Conservation (phyloP, 2,113 vertebrate species). For the Dromiciops gliroides region DNA sequence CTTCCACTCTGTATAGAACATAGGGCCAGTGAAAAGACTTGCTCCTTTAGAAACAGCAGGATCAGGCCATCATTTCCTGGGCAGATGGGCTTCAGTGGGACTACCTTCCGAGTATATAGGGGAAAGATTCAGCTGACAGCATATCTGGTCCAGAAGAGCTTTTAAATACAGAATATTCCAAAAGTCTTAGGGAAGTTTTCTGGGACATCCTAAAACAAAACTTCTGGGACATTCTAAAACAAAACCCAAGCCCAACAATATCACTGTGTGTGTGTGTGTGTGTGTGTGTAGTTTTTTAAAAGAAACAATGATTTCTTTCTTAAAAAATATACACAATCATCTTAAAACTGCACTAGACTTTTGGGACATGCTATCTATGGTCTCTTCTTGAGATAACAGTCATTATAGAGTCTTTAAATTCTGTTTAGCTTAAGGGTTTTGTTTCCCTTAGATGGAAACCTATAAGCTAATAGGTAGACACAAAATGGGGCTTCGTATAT, state of each 20-base stretch:
- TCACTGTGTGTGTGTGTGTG: no score
- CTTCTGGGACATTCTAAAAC: neutral
- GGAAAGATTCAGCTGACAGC: neutral
- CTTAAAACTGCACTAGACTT: neutral
- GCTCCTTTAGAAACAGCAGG: neutral
- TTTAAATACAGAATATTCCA: neutral
- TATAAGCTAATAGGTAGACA: neutral
- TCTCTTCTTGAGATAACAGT: neutral
- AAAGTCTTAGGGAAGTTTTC: neutral
- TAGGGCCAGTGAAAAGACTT: neutral
- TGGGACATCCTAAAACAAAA: neutral
- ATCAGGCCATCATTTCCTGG: neutral
- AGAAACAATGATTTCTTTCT: no score
- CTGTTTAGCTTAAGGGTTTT: conserved; percentile 4
- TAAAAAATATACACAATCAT: neutral
- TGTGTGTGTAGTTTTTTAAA: no score
- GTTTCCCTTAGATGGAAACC: neutral
- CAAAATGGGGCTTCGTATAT: neutral
- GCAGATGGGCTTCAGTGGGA: neutral
- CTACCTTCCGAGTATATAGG: neutral
- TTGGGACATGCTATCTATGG: neutral
- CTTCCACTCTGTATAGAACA: neutral
- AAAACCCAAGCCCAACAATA: neutral
- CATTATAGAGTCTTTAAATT: neutral
- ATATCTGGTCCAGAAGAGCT: neutral